These are phyloP conservation scores for Idaea biselata DNA, from an alignment of 2,888 invertebrate genomes.

Conservation along the genomic window DNA sequence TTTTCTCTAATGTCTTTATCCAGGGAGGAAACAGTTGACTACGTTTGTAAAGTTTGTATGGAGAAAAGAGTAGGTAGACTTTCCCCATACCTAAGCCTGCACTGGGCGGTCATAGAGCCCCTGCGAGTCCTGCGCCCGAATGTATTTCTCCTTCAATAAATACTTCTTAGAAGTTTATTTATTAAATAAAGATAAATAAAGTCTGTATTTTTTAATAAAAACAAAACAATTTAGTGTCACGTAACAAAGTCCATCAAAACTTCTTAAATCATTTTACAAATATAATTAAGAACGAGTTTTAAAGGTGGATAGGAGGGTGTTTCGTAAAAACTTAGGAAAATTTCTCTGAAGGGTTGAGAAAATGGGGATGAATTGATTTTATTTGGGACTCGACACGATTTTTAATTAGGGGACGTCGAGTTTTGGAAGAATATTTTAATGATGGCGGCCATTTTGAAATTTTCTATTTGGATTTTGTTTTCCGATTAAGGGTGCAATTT, in stretches of 20 bases:
- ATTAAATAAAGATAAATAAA: not conserved
- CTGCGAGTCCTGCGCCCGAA: no score
- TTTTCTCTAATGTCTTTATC: no score
- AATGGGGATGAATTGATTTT: conserved; percentile 68
- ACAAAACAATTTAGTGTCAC: conserved; percentile 22
- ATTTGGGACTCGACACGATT: conserved; percentile 76
- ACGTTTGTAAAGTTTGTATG: no score
- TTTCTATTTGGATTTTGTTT: not conserved
- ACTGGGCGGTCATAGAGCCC: no score
- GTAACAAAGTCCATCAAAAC: conserved; percentile 52
- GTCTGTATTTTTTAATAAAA: not conserved
- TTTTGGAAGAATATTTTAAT: conserved; percentile 36
- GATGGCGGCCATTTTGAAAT: conserved; percentile 34
- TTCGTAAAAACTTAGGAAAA: conserved; percentile 53
- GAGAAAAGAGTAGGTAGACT: no score
- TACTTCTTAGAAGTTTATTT: no score
- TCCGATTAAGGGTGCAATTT: not conserved
- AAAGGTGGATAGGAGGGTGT: conserved; percentile 41
- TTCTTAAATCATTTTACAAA: conserved; percentile 63
- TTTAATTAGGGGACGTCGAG: conserved; percentile 60
- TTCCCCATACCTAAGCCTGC: no score
- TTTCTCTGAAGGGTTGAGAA: conserved; percentile 35
- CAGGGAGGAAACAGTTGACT: no score
- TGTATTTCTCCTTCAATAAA: no score
- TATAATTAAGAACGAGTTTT: conserved; percentile 59